Evolutionary conservation across 1,140 invertebrate species (phyloP), one percentile per base, ranked within the genome.

Genomic region (Drosophila repletoides): DNA sequence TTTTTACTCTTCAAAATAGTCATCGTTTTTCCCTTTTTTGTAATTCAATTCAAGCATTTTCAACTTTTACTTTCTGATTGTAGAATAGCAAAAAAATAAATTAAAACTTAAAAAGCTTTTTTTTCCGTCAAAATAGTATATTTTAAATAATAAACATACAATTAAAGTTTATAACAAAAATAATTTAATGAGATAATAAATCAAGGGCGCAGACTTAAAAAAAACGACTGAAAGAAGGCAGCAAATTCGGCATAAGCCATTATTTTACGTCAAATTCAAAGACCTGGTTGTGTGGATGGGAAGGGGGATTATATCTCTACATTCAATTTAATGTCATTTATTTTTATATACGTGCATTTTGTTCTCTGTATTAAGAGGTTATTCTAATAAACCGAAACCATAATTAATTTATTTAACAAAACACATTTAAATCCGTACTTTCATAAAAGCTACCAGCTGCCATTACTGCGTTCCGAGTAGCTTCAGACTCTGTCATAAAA

Each of bases 141-240:
- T 58, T 69, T 74, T 84, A 83, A 49, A 83, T 73, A 63, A 83
- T 83, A 83, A 55, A 56, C 69, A 46, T 83, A 83, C 33, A 84
- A 63, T 72, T 79, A 84, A 79, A 65, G 75, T 86, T 79, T 79
- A 86, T 84, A 86, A 84, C 79, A 84, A 84, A 71, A 84, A 84
- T 84, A 84, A 84, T 84, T 84, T 84, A 84, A 84, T 84, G 79
- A 84, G 79, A 84, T 84, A 83, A 86, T 64, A 79, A 84, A 86
- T 84, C 79, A 83, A 67, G 66, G 71, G 79, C 69, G 65, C 77
- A 83, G 77, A 83, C 77, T 83, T 83, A 79, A 84, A 77, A 83
- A 67, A 73, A 73, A 83, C 79, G 73, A 59, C 77, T 76, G 59
- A 69, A 51, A 58, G 38, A 38, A 59, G 59, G 73, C 49, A 34